A percentile compares a stretch with the other conserved stretches of the same genome.
phyloP scores from a whole-genome alignment of 2,888 invertebrate species.

The Limnephilus lunatus region DNA sequence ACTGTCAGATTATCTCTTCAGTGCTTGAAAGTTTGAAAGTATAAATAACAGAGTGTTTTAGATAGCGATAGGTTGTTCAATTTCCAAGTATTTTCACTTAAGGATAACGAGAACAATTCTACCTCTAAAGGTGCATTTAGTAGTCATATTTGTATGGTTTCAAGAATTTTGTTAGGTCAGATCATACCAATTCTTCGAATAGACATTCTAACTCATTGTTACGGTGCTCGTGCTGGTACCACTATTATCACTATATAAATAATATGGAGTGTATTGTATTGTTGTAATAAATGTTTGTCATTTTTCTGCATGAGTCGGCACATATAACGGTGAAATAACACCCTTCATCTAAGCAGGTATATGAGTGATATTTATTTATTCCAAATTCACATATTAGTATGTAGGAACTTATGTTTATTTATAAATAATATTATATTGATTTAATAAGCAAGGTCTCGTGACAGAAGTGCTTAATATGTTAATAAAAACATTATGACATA shows the following conservation, averaged over 20 bases:
- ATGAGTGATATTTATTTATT: no score
- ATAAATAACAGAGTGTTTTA: background rate
- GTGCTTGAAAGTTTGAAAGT: no score
- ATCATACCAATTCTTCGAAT: background rate
- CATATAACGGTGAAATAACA: background rate
- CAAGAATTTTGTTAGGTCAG: background rate
- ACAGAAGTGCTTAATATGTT: background rate
- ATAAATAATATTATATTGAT: no score
- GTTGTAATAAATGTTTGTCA: background rate
- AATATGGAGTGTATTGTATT: background rate
- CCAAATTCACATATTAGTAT: no score
- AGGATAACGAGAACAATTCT: background rate
- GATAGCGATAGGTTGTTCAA: background rate
- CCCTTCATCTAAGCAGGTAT: background rate
- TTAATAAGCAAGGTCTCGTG: no score
- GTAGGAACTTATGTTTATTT: no score
- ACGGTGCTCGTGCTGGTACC: background rate
- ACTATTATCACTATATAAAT: background rate
- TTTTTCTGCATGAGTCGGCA: background rate
- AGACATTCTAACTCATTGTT: background rate
- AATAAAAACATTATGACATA: background rate
- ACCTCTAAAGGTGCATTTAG: background rate
- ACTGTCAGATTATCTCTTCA: no score
- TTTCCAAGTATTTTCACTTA: background rate
- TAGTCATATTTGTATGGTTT: background rate